Evolutionary conservation across 2,888 invertebrate species (phyloP).

Genomic region (Agrotis exclamationis): DNA sequence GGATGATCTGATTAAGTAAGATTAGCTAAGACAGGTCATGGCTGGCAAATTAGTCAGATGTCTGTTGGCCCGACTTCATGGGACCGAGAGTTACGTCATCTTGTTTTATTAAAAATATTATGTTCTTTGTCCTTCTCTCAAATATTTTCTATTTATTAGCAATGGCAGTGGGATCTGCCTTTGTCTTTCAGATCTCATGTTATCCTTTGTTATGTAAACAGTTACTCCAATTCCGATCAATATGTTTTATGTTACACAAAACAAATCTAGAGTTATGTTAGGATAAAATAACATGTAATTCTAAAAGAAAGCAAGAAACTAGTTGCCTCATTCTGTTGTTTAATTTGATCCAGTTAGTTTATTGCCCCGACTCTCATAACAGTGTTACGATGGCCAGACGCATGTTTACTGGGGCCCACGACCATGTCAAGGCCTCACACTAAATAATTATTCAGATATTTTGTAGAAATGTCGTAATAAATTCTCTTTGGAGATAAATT

Average conservation of each 20-base stretch:
- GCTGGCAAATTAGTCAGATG: conserved; percentile 42
- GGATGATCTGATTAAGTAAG: conserved; percentile 30
- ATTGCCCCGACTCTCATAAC: conserved; percentile 61
- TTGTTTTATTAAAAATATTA: neutral
- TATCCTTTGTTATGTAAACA: conserved; percentile 20
- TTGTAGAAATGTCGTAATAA: conserved; percentile 64
- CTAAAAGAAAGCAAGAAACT: conserved; percentile 47
- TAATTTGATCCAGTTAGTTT: conserved; percentile 62
- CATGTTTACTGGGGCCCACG: conserved; percentile 55
- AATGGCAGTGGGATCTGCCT: neutral
- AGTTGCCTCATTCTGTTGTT: conserved; percentile 59
- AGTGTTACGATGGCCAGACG: conserved; percentile 47
- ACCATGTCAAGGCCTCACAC: conserved; percentile 62
- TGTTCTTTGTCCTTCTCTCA: neutral
- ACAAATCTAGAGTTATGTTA: conserved; percentile 30
- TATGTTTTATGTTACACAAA: conserved; percentile 30
- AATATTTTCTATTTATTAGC: conserved; percentile 1
- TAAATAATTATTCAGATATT: conserved; percentile 66
- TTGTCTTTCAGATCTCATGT: conserved; percentile 11
- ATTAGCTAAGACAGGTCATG: conserved; percentile 51
- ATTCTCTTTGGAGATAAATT: conserved; percentile 61
- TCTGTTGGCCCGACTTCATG: conserved; percentile 15
- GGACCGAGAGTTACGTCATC: neutral
- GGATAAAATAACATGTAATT: conserved; percentile 34
- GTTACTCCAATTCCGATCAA: conserved; percentile 29